phyloP scores from a whole-genome alignment of 2,888 invertebrate species.

The Rapana venosa region DNA sequence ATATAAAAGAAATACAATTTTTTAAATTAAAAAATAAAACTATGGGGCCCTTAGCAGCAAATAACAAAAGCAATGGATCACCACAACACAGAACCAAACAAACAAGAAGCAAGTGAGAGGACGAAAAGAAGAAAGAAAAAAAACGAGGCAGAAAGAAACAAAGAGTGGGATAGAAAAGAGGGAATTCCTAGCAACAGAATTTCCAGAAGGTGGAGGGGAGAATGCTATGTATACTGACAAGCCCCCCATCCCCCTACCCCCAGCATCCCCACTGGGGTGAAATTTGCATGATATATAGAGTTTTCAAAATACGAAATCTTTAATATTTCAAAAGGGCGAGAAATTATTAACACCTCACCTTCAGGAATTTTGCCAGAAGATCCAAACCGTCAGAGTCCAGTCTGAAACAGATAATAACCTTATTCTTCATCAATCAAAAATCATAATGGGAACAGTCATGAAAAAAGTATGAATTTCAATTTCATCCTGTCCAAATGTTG shows the following conservation, averaged over 20 bases:
- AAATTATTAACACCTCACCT: conserved; percentile 66
- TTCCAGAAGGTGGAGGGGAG: not conserved
- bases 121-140: not conserved
- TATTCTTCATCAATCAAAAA: not conserved
- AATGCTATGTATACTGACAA: not conserved
- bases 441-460: not conserved
- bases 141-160: not conserved
- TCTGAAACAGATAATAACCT: conserved; percentile 63
- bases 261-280: too few species aligned
- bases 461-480: not conserved
- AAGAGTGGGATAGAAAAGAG: not conserved
- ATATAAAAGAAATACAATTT: too few species aligned
- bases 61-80: too few species aligned
- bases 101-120: not conserved
- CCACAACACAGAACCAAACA: not conserved
- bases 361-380: conserved; percentile 79
- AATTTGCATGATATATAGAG: not conserved
- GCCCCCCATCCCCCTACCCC: not conserved
- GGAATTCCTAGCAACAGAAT: not conserved
- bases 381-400: conserved; percentile 82
- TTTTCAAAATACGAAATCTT: not conserved
- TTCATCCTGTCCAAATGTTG: not conserved
- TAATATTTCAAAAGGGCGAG: too few species aligned
- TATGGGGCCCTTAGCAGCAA: too few species aligned
- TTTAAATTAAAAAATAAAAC: too few species aligned